Evolutionary conservation across 1,140 invertebrate species (phyloP), one percentile per base, ranked within the genome.

Genomic region (Bombus confusus): DNA sequence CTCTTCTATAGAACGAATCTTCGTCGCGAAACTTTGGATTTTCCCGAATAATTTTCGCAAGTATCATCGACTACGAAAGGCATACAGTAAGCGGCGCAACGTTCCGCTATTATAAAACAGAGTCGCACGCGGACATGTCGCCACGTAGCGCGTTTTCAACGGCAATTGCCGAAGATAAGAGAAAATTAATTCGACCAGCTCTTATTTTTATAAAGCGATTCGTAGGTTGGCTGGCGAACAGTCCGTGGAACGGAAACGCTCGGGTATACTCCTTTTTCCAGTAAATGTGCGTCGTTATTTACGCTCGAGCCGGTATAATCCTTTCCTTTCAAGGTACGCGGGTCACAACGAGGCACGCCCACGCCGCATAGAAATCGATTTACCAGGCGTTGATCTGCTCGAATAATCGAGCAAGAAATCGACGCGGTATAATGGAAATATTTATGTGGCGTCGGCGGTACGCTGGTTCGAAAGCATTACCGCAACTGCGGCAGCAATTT

Each of bases 281-380:
- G 77, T 85, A 78, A 80, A 85, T 73, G 83, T 85, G 72, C 76
- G 34, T 81, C 79, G 79, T 81, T 80, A 86, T 86, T 86, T 86
- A 86, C 79, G 59, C 79, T 81, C 59, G 84, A 81, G 81, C 84
- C 78, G 69, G 41, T 69, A 81, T 86, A 86, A 86, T 81, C 79
- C 59, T 66, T 81, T 75, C 62, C 71, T 81, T 86, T 81, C 69
- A 81, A 71, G 43, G 71, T 28, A 57, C 59, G 47, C 34, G 69
- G 80, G 41, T 80, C 68, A 37, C 69, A 62, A n/a, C 41, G 59
- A 68, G 78, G 13, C 39, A 73, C 79, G n/a, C 84, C 79, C 62
- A 66, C 59, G n/a, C 28, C 25, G 28, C 78, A 66, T 52, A 72
- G 66, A 81, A 86, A 86, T 86, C 84, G 79, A 86, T 86, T 86